Base-by-base conservation (phyloP, 2,113 vertebrate species). In the Sapayoa aenigma region DNA sequence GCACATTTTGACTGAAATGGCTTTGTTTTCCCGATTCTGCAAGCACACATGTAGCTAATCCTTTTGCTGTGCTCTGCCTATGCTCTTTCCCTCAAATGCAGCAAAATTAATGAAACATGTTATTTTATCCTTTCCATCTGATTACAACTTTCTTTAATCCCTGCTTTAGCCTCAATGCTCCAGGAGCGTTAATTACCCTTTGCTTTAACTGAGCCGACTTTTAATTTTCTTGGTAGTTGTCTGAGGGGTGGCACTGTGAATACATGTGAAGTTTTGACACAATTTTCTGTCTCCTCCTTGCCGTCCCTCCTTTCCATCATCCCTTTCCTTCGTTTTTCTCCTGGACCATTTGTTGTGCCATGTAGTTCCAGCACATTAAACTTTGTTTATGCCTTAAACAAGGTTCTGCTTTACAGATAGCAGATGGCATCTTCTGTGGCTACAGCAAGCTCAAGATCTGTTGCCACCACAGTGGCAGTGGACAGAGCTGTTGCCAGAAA, bases 1-100 rank as follows among this genome's bases (percentile, higher is more conserved):
- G 87, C 95, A 90, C 94, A 46, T 97, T 98, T 97, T 96, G 84
- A 90, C 91, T 96, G 96, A 95, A 97, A 97, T 96, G 75, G 94
- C 95, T 97, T 97, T 97, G 97, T 98, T 98, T 98, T 97, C 96
- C 89, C 92, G 53, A 52, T 96, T 95, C 94, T 77, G 67, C 72
- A 66, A 94, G 83, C 71, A 89, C 91, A 91, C 33, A 59, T 39
- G 80, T 85, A 93, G 89, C 94, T 97, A 95, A 84, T 94, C 92
- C 87, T 94, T 96, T 97, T 44, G 65, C 88, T 93, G 72, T 87
- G 28, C 73, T n/a, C 44, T 87, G 72, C 82, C 63, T 56, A 18
- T 82, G 50, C 65, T 93, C 56, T 74, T 95, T 94, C 50, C 58
- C 89, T 88, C 79, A 96, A 95, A 96, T 49, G 53, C 35, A 69